A percentile compares a stretch with the other conserved stretches of the same genome.
These are phyloP conservation scores for Leucophenga varia DNA, from an alignment of 1,140 invertebrate genomes.

Conservation along the genomic window DNA sequence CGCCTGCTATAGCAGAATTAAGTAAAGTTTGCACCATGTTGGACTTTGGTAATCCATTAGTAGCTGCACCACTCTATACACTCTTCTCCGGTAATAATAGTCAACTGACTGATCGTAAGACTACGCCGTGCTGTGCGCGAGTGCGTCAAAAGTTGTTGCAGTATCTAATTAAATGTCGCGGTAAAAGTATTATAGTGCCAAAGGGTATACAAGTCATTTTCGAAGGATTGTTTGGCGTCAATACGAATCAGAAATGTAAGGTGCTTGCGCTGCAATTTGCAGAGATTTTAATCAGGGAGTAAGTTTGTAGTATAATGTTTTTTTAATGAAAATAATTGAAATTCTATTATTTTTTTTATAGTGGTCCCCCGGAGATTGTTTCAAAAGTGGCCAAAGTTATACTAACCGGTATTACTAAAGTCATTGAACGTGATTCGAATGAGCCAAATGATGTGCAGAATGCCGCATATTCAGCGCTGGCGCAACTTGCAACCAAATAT, in stretches of 20 bases:
- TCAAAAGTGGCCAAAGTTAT: conserved; percentile 66
- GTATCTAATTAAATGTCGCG: conserved; percentile 77
- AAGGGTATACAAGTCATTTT: conserved; percentile 84
- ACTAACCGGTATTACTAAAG: conserved; percentile 69
- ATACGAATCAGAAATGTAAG: conserved; percentile 81
- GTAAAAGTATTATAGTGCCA: conserved; percentile 76
- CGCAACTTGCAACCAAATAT: conserved; percentile 64
- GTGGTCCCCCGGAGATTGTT: conserved; percentile 63
- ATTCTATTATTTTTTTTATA: conserved; percentile 37
- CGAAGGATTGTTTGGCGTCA: conserved; percentile 80
- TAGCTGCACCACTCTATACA: conserved; percentile 73
- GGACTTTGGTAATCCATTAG: conserved; percentile 71
- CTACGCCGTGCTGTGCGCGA: conserved; percentile 74
- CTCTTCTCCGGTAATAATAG: conserved; percentile 71
- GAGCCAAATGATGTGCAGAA: conserved; percentile 55
- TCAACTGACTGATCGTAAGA: conserved; percentile 61
- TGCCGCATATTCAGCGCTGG: conserved; percentile 46
- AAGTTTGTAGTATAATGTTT: conserved; percentile 44
- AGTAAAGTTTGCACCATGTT: conserved; percentile 63
- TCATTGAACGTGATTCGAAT: conserved; percentile 63
- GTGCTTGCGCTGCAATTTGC: conserved; percentile 79
- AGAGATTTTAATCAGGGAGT: conserved; percentile 78
- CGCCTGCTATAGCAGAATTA: conserved; percentile 49
- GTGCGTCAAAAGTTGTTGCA: conserved; percentile 83
- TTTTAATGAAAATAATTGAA: conserved; percentile 8